Evolutionary conservation across 2,113 vertebrate species (phyloP), one percentile per base, ranked within the genome.

Genomic region (Gnathonemus longibarbis): DNA sequence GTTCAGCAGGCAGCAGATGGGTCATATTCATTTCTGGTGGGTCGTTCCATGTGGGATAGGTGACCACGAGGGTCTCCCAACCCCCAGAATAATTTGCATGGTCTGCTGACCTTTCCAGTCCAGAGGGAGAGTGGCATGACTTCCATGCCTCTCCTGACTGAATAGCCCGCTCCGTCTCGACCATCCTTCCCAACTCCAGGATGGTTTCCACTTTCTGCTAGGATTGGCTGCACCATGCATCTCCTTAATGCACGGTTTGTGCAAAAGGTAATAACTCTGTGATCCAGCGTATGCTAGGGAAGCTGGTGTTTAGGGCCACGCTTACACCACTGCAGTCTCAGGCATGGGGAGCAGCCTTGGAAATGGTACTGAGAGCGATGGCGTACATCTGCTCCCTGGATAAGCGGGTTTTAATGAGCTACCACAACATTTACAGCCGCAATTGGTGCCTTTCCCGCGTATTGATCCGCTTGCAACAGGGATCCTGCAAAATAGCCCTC

Each of bases 391-490:
- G 50, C 10, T 87, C 31, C 27, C 49, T 21, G 85, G 48, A 7
- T 48, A 87, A 87, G 49, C 27, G 27, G 17, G 1, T 53, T 24
- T 62, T 88, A 45, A 88, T 62, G 27, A 45, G 87, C 56, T 7
- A 66, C 87, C 52, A 35, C 52, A 88, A 45, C 39, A 27, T 58
- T 66, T 39, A 62, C 52, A n/a, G 2, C 35, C 6, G 19, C 85
- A 39, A 93, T 86, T 39, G 42, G 66, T 19, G 42, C 10, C 84
- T 90, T 87, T 90, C 88, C 35, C 39, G 77, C 83, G 87, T 93
- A 93, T 91, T 90, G 89, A 95, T 94, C 89, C 42, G 83, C 5
- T 45, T 35, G 6, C 87, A 46, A 92, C 88, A 58, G 88, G 92
- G 88, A 35, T 31, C 83, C 11, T 45, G 19, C 31, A 90, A 91